Evolutionary conservation across 2,113 vertebrate genomes (phyloP).

Genomic region (Sinocyclocheilus rhinocerous): DNA sequence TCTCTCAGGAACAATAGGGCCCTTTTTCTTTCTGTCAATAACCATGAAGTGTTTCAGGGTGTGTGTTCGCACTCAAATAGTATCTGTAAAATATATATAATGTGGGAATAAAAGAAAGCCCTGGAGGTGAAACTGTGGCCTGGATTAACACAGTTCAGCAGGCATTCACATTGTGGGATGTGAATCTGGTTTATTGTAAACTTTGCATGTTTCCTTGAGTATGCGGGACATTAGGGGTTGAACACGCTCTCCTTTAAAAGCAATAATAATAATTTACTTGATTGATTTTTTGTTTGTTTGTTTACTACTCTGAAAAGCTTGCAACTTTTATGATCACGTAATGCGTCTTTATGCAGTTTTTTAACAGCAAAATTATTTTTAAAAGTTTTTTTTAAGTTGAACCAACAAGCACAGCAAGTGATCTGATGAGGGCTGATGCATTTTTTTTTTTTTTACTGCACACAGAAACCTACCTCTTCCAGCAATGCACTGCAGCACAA

Average conservation of each 20-base stretch:
- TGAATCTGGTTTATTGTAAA: neutral
- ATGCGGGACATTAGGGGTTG: too few species aligned
- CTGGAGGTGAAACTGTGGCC: neutral
- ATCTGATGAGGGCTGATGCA: neutral
- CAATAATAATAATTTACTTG: too few species aligned
- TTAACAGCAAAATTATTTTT: neutral
- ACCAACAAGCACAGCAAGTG: neutral
- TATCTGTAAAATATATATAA: slow-evolving; percentile 24
- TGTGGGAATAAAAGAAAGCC: slow-evolving; percentile 9
- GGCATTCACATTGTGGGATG: neutral
- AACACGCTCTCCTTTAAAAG: too few species aligned
- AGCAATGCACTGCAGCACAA: neutral
- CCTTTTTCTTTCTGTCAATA: slow-evolving; percentile 47
- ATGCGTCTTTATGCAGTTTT: neutral
- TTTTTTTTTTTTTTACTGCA: neutral
- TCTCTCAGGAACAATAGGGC: slow-evolving; percentile 32
- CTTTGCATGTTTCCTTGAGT: neutral
- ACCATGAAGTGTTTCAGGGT: slow-evolving; percentile 46
- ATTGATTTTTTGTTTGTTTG: too few species aligned
- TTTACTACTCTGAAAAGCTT: neutral
- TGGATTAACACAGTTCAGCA: neutral
- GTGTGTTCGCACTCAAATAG: slow-evolving; percentile 22
- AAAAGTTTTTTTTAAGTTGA: neutral
- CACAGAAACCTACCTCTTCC: neutral
- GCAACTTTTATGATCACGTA: neutral